Evolutionary conservation across 2,888 invertebrate genomes (phyloP), one percentile per base, ranked within the genome.

Genomic region (Panzeria rudis): DNA sequence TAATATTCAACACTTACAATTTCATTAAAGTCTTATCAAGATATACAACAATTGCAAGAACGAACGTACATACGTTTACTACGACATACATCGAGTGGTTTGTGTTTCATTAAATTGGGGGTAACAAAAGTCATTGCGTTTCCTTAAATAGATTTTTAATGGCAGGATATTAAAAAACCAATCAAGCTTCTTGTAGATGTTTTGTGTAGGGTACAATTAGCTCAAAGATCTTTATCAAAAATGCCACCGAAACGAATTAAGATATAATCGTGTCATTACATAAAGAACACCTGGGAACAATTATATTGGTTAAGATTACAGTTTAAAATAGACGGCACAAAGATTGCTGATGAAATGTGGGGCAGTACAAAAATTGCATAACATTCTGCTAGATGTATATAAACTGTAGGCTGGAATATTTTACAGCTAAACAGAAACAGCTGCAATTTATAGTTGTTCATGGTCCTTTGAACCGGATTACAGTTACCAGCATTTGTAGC

Each of bases 1-100:
- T 78, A 82, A 80, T 78, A 66, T 59, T 64, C 29, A 54, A 69
- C 78, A 79, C 73, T 78, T 84, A 76, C 54, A 52, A 41, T 62
- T 75, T 75, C 72, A 82, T 81, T 78, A 82, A 69, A 78, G 73
- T 64, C 50, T 78, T 82, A 82, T 85, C 82, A 82, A 68, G 81
- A 81, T 75, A 54, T 73, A 52, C 32, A 4, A 23, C 23, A 29
- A 62, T 2, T 9, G 32, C 29, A 66, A 35, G 56, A 20, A 56
- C 8, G 17, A n/a, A 25, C 35, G 15, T 56, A 11, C 3, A 8
- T 29, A 41, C 17, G 8, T 7, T 35, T 20, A n/a, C 3, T 15
- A 41, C 23, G 13, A 62, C 41, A 38, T 13, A 13, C 38, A 9
- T 1, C 1, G 38, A 38, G 38, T 35, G 2, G 2, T 2, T 35